Percentiles rank a stretch among this genome's conserved stretches.
phyloP scores from a whole-genome alignment of 2,888 invertebrate species.

The Caenorhabditis becei region DNA sequence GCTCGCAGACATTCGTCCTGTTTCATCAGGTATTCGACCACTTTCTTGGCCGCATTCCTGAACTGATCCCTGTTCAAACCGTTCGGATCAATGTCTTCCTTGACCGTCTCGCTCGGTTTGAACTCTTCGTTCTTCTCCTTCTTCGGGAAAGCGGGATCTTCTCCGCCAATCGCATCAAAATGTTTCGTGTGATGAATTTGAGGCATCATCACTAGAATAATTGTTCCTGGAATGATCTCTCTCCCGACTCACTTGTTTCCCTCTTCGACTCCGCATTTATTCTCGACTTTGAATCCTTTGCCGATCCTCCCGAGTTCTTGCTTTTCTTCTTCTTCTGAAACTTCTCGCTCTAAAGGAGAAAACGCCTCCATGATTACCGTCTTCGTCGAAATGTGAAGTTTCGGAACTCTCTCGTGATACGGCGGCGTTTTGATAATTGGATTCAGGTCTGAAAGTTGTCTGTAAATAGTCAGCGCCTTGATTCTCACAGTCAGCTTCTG shows the following conservation, averaged over 20 bases:
- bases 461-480: neutral
- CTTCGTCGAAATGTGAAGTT: constrained; percentile 28
- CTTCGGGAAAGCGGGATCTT: constrained; percentile 21
- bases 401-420: constrained; percentile 48
- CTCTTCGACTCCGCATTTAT: constrained; percentile 17
- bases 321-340: constrained; percentile 40
- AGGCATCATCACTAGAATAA: constrained; percentile 57
- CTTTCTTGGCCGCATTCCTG: constrained; percentile 44
- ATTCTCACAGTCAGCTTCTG: constrained; percentile 47
- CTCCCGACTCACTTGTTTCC: constrained; percentile 21
- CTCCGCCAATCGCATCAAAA: constrained; percentile 45
- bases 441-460: constrained; percentile 41
- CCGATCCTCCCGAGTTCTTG: constrained; percentile 3
- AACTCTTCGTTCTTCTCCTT: constrained; percentile 40
- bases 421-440: constrained; percentile 58
- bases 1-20: constrained; percentile 50
- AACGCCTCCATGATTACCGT: neutral
- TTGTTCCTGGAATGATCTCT: neutral
- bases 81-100: constrained; percentile 46
- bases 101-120: constrained; percentile 30
- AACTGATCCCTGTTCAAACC: constrained; percentile 53
- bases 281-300: constrained; percentile 35
- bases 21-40: constrained; percentile 52
- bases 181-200: constrained; percentile 53
- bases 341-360: too few relatives aligned